phyloP scores from a whole-genome alignment of 2,113 vertebrate genomes.

The Scatophagus argus region DNA sequence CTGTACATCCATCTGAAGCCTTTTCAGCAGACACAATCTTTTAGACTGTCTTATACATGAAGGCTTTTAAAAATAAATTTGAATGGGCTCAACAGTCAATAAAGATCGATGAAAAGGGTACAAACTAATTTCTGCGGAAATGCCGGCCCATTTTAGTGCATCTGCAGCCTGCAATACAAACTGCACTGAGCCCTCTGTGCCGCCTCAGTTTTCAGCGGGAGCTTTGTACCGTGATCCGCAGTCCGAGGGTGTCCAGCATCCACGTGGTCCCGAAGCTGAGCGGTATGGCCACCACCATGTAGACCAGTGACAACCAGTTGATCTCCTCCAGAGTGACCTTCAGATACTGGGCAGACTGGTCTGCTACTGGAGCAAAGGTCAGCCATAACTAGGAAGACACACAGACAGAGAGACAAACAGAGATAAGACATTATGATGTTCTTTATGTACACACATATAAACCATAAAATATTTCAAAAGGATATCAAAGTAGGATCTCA shows the following conservation, averaged over 20 bases:
- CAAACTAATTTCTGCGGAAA: fast-evolving
- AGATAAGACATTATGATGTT: no score
- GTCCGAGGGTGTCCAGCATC: conserved; percentile 91
- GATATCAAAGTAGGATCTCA: no score
- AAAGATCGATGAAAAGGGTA: no score
- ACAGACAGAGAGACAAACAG: no score
- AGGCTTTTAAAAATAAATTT: no score
- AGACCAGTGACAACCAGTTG: conserved; percentile 93
- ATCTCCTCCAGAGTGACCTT: conserved; percentile 79
- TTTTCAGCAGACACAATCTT: not conserved
- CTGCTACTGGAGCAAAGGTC: conserved; percentile 94
- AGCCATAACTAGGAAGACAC: conserved; percentile 88
- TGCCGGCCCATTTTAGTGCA: not conserved
- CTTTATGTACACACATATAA: no score
- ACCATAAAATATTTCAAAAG: no score
- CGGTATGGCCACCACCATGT: conserved; percentile 89
- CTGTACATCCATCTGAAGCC: not conserved
- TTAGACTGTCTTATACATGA: not conserved
- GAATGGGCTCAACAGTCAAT: no score
- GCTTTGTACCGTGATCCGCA: conserved; percentile 87
- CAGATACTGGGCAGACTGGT: conserved; percentile 84
- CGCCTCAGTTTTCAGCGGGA: not conserved
- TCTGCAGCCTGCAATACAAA: not conserved
- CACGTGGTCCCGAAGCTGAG: conserved; percentile 90
- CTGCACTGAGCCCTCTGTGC: not conserved